Base-by-base conservation (phyloP, 2,113 vertebrate species). In the Chiloscyllium plagiosum region DNA sequence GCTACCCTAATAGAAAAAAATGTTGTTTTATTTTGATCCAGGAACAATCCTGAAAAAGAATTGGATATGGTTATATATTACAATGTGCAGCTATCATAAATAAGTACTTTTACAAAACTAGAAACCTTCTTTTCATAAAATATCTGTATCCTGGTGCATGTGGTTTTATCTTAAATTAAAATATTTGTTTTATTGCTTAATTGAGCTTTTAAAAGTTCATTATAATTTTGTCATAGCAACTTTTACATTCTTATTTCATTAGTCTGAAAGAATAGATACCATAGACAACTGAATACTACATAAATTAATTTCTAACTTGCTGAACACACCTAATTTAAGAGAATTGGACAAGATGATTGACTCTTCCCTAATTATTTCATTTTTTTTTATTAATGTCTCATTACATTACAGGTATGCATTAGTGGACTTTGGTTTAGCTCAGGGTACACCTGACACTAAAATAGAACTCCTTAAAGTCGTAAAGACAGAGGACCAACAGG, bases 401-500 rank as follows among this genome's bases (percentile, higher is more conserved):
- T 93, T 52, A 86, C 10, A 83, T 24, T 96, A 22, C 95, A 99
- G 99, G 97, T 99, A 98, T 68, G 98, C 99, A 1, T 98, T 99
- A 96, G 99, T 99, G 97, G 99, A 99, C 97, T 99, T 99, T 87
- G 99, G 99, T 97, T 98, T 99, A 96, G 99, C 99, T 87, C 99
- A 99, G 97, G 99, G 99, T 96, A 99, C 99, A 22, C 97, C 97
- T 24, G 98, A 99, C 97, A 99, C 99, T 0, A 98, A 98, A 97
- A 98, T 99, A 65, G 98, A 99, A 92, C 97, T 99, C 85, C 98
- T 99, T 96, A 99, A 98, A 98, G 98, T 98, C 96, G 97, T 98
- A 96, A 98, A 97, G 70, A 97, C 98, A 95, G 98, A 98, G 97
- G 69, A 97, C n/a, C 97, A 98, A 95, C 98, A 98, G 97, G 98